phyloP scores from a whole-genome alignment of 2,888 invertebrate genomes.

The Polymixis flavicincta region DNA sequence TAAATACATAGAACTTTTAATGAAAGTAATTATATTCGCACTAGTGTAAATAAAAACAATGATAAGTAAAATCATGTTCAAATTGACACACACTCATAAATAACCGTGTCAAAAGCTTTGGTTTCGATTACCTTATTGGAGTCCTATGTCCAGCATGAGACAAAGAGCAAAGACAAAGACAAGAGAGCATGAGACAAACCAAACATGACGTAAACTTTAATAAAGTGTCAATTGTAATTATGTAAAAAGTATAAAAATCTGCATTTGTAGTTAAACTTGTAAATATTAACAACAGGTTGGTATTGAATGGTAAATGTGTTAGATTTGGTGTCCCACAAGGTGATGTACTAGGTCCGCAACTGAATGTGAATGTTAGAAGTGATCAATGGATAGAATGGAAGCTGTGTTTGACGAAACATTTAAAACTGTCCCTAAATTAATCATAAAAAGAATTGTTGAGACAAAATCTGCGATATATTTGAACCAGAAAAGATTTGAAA shows the following conservation, averaged over 20 bases:
- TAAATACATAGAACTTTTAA: not conserved
- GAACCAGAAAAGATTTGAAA: not conserved
- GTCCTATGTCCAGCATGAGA: constrained; percentile 6
- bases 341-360: constrained; percentile 68
- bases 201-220: not conserved
- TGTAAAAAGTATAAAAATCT: constrained; percentile 13
- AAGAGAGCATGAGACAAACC: not conserved
- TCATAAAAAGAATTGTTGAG: not conserved
- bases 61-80: not conserved
- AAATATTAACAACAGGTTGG: constrained; percentile 49
- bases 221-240: constrained; percentile 2
- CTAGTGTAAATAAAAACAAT: constrained; percentile 2
- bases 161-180: too few species aligned
- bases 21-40: constrained; percentile 8
- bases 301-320: constrained; percentile 67
- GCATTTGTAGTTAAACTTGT: constrained; percentile 49
- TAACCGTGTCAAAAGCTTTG: not conserved
- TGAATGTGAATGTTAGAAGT: constrained; percentile 70
- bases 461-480: not conserved
- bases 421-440: not conserved
- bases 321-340: constrained; percentile 78
- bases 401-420: constrained; percentile 64
- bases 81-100: not conserved
- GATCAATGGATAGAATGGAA: constrained; percentile 60
- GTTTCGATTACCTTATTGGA: not conserved